Percentiles rank a stretch among this genome's conserved stretches.
phyloP scores from a whole-genome alignment of 2,888 invertebrate genomes.

The Sthenelais limicola region DNA sequence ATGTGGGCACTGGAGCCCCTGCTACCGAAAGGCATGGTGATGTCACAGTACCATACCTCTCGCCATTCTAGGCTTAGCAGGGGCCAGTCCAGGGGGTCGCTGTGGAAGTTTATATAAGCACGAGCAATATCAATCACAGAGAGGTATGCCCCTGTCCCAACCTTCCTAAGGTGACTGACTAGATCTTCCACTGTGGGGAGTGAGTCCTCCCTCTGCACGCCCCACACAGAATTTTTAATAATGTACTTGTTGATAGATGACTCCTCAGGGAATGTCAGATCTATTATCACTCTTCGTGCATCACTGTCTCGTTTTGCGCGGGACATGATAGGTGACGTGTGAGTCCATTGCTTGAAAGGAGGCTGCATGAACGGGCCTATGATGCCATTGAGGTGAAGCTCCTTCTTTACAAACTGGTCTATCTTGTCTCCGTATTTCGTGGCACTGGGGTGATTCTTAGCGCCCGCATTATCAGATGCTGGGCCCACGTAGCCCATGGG shows the following conservation, averaged over 20 bases:
- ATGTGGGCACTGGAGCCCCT: neutral
- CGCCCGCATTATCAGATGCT: too few species aligned
- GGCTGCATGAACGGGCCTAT: too few species aligned
- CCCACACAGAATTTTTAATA: neutral
- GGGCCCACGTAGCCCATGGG: too few species aligned
- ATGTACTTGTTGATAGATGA: neutral
- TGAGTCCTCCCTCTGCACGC: neutral
- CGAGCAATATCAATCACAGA: neutral
- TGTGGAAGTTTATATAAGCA: neutral
- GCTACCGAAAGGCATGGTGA: neutral
- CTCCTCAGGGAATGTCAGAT: too few species aligned
- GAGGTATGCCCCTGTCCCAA: neutral
- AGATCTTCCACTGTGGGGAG: neutral
- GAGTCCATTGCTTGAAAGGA: too few species aligned
- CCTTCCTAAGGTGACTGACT: neutral
- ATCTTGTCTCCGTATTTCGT: too few species aligned
- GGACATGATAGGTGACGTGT: too few species aligned
- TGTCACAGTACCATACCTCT: neutral
- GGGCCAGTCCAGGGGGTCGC: neutral
- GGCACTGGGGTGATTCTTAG: too few species aligned
- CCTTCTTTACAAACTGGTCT: too few species aligned
- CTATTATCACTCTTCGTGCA: too few species aligned
- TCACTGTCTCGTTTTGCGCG: too few species aligned
- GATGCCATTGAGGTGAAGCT: too few species aligned
- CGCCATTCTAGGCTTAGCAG: neutral